These are phyloP conservation scores for Timema podura DNA, from an alignment of 2,888 invertebrate species.

Conservation along the genomic window DNA sequence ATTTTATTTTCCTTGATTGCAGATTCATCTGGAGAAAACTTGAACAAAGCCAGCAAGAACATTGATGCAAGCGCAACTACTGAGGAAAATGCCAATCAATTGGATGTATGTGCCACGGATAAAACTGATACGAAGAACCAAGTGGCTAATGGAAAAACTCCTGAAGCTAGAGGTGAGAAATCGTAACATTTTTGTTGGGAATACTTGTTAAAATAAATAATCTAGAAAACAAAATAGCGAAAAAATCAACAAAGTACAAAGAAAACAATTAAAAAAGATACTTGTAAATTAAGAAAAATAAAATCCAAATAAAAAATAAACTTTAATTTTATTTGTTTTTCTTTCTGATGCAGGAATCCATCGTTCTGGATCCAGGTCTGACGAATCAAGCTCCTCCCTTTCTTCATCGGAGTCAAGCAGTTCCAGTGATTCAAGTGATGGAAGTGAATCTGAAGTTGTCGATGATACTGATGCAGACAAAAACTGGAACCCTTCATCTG, in stretches of 20 bases:
- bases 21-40: neutral
- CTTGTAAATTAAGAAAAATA: neutral
- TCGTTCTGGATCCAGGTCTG: slow-evolving; percentile 10
- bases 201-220: slow-evolving; percentile 3
- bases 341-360: slow-evolving; percentile 10
- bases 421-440: slow-evolving; percentile 11
- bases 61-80: slow-evolving; percentile 5
- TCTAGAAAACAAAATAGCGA: neutral
- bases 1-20: slow-evolving; percentile 5
- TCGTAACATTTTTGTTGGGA: neutral
- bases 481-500: slow-evolving; percentile 1
- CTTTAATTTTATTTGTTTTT: slow-evolving; percentile 11
- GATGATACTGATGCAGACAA: neutral
- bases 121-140: slow-evolving; percentile 9
- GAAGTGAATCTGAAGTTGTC: slow-evolving; percentile 11
- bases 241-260: slow-evolving; percentile 5
- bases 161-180: neutral
- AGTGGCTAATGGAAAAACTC: neutral
- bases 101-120: slow-evolving; percentile 5
- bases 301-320: slow-evolving; percentile 4
- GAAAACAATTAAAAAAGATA: neutral
- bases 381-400: slow-evolving; percentile 7
- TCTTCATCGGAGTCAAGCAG: slow-evolving; percentile 13
- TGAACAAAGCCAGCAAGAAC: slow-evolving; percentile 5
- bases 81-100: neutral